These are phyloP conservation scores for Macrobrachium rosenbergii DNA, from an alignment of 1,140 invertebrate genomes.

Conservation along the genomic window DNA sequence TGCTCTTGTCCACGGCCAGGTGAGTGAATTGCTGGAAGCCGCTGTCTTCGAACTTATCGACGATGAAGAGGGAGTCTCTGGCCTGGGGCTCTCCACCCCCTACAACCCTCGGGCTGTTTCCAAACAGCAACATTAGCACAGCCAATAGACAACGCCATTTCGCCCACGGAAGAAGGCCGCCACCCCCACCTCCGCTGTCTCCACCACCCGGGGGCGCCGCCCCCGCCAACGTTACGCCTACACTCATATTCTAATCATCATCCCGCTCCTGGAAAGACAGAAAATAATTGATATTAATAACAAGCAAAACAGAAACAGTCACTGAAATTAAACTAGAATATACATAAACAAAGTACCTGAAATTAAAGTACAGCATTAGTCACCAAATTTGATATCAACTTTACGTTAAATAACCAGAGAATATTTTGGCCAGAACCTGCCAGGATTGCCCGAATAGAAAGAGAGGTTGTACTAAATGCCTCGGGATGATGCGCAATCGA, in stretches of 20 bases:
- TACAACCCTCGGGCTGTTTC: neutral
- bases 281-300: slow-evolving; percentile 8
- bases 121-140: slow-evolving; percentile 14
- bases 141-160: slow-evolving; percentile 41
- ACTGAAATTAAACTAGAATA: no score
- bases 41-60: slow-evolving; percentile 56
- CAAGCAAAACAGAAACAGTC: neutral
- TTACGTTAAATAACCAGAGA: no score
- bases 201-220: slow-evolving; percentile 38
- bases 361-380: no score
- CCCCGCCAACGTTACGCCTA: slow-evolving; percentile 39
- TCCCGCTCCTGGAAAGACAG: slow-evolving; percentile 42
- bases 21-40: slow-evolving; percentile 75
- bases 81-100: slow-evolving; percentile 32
- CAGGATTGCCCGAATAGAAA: no score
- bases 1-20: slow-evolving; percentile 91
- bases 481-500: no score
- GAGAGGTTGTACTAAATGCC: no score
- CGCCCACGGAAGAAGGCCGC: slow-evolving; percentile 15
- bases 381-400: no score
- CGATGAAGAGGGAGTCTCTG: slow-evolving; percentile 65
- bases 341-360: no score
- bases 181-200: slow-evolving; percentile 22
- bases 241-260: slow-evolving; percentile 52
- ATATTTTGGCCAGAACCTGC: no score